These are phyloP conservation scores for Trichopoda pennipes DNA, from an alignment of 2,888 invertebrate genomes.

Conservation along the genomic window DNA sequence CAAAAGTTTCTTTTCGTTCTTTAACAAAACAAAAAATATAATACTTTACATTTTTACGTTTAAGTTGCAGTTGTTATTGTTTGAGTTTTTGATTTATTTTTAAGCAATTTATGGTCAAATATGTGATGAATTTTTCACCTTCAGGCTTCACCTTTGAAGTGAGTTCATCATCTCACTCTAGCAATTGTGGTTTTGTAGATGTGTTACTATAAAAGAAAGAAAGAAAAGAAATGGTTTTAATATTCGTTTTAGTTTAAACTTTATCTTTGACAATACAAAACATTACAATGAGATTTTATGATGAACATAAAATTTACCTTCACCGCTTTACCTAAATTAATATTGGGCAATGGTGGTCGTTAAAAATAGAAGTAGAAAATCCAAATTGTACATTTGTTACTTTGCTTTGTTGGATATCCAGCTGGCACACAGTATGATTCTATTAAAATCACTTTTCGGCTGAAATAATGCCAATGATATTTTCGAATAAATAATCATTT, in stretches of 20 bases:
- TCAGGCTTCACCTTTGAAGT: constrained; percentile 32
- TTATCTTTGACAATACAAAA: too few species aligned
- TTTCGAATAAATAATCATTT: too few species aligned
- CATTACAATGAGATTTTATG: too few species aligned
- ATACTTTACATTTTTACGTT: background rate
- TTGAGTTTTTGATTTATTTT: background rate
- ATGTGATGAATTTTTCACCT: constrained; percentile 41
- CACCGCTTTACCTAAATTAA: too few species aligned
- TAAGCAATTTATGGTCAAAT: constrained; percentile 38
- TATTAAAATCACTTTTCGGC: too few species aligned
- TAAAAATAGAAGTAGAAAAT: too few species aligned
- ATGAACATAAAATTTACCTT: too few species aligned
- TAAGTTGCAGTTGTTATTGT: background rate
- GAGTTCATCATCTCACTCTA: constrained; percentile 40
- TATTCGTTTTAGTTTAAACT: background rate
- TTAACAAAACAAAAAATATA: constrained; percentile 31
- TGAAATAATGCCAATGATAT: too few species aligned
- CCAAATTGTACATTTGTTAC: too few species aligned
- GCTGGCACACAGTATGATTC: too few species aligned
- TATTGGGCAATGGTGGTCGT: too few species aligned
- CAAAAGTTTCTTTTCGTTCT: constrained; percentile 33
- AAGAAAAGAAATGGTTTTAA: background rate
- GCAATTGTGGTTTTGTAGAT: constrained; percentile 42
- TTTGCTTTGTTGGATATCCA: too few species aligned
- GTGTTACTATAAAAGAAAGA: background rate